These are phyloP conservation scores for Lordiphosa andalusiaca DNA, from an alignment of 2,888 invertebrate genomes.

Conservation along the genomic window DNA sequence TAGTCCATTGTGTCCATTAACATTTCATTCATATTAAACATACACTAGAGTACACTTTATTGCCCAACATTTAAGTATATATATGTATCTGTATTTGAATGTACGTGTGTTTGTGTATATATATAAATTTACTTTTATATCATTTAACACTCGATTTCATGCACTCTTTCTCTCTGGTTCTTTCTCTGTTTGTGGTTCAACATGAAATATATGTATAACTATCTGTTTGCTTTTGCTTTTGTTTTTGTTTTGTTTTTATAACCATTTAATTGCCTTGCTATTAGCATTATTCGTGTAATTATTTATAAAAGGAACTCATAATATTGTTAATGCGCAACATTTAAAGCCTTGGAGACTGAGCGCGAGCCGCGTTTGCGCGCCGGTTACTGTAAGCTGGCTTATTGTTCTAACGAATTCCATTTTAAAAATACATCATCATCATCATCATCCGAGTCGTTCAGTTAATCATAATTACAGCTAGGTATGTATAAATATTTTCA, in stretches of 20 bases:
- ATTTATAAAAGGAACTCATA: constrained; percentile 58
- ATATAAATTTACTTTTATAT: constrained; percentile 33
- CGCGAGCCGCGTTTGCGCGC: constrained; percentile 41
- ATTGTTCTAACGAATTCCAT: constrained; percentile 52
- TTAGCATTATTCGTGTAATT: constrained; percentile 36
- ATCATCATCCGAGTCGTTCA: constrained; percentile 17
- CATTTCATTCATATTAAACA: constrained; percentile 46
- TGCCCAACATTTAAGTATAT: constrained; percentile 64
- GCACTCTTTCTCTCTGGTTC: constrained; percentile 10
- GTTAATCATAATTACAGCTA: constrained; percentile 53
- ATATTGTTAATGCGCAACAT: constrained; percentile 48
- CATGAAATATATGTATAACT: constrained; percentile 20
- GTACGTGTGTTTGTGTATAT: constrained; percentile 23
- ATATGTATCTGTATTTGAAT: constrained; percentile 20
- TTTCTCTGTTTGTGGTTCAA: no score
- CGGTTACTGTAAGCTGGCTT: constrained; percentile 63
- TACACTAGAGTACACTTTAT: constrained; percentile 59
- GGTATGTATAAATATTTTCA: constrained; percentile 51
- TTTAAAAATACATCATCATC: constrained; percentile 20
- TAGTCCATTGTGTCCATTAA: constrained; percentile 25
- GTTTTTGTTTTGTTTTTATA: not conserved
- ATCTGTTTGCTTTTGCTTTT: no score
- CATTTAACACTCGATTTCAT: constrained; percentile 32
- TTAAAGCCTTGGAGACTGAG: constrained; percentile 68
- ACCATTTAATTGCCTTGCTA: constrained; percentile 21